Conservation (phyloP, 2,797 vertebrate genomes). For the Epinephelus awoara region DNA sequence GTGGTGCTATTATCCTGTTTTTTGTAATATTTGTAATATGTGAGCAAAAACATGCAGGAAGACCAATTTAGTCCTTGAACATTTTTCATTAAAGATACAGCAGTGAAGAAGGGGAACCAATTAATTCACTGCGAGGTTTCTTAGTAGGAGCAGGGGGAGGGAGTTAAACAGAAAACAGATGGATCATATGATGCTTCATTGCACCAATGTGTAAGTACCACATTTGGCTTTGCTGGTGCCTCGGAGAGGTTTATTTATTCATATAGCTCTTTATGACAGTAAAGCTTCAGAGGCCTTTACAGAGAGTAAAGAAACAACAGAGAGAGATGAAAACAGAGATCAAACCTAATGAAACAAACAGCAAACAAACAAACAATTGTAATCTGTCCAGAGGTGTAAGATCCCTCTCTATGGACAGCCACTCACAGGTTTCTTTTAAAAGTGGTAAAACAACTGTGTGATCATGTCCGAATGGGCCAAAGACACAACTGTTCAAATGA, state of each 20-base stretch:
- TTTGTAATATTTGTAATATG: background rate
- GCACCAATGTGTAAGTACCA: conserved; percentile 34
- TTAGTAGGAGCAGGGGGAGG: conserved; percentile 35
- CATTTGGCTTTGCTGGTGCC: conserved; percentile 18
- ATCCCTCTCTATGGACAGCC: background rate
- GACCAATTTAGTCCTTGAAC: background rate
- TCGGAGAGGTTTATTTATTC: conserved; percentile 20
- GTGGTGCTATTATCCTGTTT: background rate
- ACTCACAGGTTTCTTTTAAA: background rate
- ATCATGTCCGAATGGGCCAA: background rate
- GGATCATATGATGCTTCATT: conserved; percentile 45
- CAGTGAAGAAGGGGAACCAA: conserved; percentile 21
- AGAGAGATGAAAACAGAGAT: background rate
- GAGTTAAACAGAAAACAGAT: conserved; percentile 34
- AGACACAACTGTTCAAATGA: background rate
- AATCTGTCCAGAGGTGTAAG: background rate
- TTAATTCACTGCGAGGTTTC: conserved; percentile 27
- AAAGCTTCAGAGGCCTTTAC: background rate
- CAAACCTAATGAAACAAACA: background rate
- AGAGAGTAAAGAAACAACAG: background rate
- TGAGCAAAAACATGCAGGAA: background rate
- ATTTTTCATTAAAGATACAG: conserved; percentile 33
- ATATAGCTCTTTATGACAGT: background rate
- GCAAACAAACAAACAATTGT: background rate
- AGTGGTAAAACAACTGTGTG: background rate